Percentiles rank a stretch among this genome's conserved stretches.
These are phyloP conservation scores for Andricus quercusramuli DNA, from an alignment of 2,888 invertebrate species.

Conservation along the genomic window DNA sequence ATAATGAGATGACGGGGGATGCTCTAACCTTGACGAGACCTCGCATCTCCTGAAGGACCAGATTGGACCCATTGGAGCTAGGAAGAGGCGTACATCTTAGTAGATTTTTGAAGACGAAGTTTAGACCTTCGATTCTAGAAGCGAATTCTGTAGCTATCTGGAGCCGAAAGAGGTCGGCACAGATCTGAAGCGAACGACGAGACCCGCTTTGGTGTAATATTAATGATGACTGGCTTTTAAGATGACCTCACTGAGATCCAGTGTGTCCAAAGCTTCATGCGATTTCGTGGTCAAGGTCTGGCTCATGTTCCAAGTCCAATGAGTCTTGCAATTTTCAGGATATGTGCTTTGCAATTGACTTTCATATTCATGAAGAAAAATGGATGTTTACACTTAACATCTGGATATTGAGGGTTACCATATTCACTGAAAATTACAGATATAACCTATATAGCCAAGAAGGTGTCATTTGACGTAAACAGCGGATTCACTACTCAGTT, in stretches of 20 bases:
- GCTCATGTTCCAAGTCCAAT: slow-evolving; percentile 54
- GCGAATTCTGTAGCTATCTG: slow-evolving; percentile 36
- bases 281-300: slow-evolving; percentile 40
- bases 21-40: slow-evolving; percentile 38
- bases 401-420: no score
- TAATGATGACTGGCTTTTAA: slow-evolving; percentile 71
- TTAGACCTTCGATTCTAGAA: slow-evolving; percentile 62
- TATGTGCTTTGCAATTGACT: neutral
- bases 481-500: no score
- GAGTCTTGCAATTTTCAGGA: neutral
- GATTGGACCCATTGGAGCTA: slow-evolving; percentile 49
- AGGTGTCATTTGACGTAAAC: no score
- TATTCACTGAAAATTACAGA: no score
- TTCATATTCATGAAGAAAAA: neutral
- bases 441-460: no score
- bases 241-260: slow-evolving; percentile 51
- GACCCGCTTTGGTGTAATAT: slow-evolving; percentile 65
- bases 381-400: no score
- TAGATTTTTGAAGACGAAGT: slow-evolving; percentile 65
- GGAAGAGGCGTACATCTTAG: slow-evolving; percentile 47
- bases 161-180: slow-evolving; percentile 70
- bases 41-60: slow-evolving; percentile 46
- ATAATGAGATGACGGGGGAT: slow-evolving; percentile 58
- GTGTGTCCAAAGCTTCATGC: slow-evolving; percentile 42
- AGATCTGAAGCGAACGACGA: slow-evolving; percentile 67